phyloP scores from a whole-genome alignment of 2,797 vertebrate genomes.

The Etheostoma nigrum region DNA sequence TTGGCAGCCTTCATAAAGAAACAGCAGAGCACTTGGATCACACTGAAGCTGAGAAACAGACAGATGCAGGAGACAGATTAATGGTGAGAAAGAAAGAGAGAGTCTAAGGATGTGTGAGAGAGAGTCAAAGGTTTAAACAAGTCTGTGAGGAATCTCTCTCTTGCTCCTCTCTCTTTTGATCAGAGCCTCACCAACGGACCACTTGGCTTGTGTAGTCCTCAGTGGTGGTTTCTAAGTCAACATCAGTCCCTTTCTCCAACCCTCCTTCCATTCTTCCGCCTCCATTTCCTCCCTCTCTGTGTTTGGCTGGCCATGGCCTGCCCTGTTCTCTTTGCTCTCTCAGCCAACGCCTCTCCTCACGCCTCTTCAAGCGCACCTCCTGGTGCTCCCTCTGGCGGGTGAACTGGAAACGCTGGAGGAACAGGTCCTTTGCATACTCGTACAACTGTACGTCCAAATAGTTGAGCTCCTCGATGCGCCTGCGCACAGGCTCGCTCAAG shows the following conservation, averaged over 20 bases:
- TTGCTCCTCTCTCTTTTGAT: conserved; percentile 35
- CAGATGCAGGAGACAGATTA: conserved; percentile 66
- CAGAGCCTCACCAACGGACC: conserved; percentile 90
- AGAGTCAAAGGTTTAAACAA: conserved; percentile 48
- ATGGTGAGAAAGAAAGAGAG: conserved; percentile 63
- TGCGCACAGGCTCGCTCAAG: conserved; percentile 88
- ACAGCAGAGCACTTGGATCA: conserved; percentile 73
- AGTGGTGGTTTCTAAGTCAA: conserved; percentile 85
- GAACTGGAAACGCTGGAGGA: conserved; percentile 96
- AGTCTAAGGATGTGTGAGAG: conserved; percentile 41
- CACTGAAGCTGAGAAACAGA: conserved; percentile 75
- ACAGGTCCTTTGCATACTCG: conserved; percentile 95
- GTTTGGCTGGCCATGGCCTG: conserved; percentile 82
- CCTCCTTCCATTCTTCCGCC: conserved; percentile 65
- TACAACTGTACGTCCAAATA: conserved; percentile 96
- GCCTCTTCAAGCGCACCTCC: conserved; percentile 90
- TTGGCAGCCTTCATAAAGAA: conserved; percentile 76
- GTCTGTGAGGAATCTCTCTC: conserved; percentile 57
- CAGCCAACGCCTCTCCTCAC: conserved; percentile 90
- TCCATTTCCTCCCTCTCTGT: conserved; percentile 61
- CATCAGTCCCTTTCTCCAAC: conserved; percentile 66
- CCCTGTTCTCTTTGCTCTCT: conserved; percentile 86
- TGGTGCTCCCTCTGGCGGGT: conserved; percentile 92
- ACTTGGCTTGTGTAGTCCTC: conserved; percentile 98
- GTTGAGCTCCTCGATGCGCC: conserved; percentile 94